Percentiles rank a stretch among this genome's conserved stretches.
These are phyloP conservation scores for Geophilus truncorum DNA, from an alignment of 2,888 invertebrate genomes.

Conservation along the genomic window DNA sequence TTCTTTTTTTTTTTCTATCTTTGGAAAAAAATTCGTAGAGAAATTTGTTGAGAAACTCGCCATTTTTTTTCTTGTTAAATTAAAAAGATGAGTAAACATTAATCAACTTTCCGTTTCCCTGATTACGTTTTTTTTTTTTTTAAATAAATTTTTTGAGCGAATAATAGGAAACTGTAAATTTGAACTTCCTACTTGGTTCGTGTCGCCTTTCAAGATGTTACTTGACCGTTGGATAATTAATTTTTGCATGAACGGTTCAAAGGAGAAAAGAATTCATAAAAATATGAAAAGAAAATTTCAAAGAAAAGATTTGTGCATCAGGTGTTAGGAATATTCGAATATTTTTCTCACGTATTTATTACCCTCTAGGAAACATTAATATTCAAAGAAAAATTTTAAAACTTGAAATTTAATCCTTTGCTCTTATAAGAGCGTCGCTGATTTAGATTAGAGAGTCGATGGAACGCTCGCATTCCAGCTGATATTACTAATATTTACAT, in stretches of 20 bases:
- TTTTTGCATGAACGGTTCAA: not conserved
- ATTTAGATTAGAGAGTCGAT: not conserved
- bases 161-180: not conserved
- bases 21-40: no score
- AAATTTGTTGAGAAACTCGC: not conserved
- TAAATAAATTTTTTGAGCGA: no score
- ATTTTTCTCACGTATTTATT: not conserved
- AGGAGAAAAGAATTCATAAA: not conserved
- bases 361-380: not conserved
- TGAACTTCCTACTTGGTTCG: not conserved
- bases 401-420: not conserved
- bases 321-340: no score
- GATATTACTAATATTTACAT: no score
- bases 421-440: not conserved
- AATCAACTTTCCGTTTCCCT: not conserved
- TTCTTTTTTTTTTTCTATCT: no score
- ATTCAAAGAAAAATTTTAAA: not conserved
- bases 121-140: not conserved
- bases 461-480: no score
- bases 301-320: no score
- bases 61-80: not conserved
- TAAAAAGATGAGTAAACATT: not conserved
- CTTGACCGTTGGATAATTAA: not conserved
- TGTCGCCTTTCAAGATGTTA: not conserved
- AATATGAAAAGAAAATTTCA: no score